Base-by-base conservation (phyloP, 1,140 invertebrate genomes). In the Lepidostoma basale region DNA sequence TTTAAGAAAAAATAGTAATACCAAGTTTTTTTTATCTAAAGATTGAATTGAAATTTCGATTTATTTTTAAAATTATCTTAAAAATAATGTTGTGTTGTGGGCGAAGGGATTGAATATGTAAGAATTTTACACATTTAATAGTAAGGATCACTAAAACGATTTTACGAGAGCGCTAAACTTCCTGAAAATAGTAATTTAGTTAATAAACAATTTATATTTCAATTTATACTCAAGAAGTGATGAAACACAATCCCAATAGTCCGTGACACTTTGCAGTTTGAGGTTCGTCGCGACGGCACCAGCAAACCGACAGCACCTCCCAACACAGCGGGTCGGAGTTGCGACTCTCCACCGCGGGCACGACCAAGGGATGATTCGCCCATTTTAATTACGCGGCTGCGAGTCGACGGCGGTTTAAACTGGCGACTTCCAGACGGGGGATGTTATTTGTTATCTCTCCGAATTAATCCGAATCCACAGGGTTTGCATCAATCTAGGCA, bases 401-500 rank as follows among this genome's bases (percentile, higher is more conserved):
- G 14, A 28, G n/a, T 3, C 23, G 33, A n/a, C 33, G 33, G 33
- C 6, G 10, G 45, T 23, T 23, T 12, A 49, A 25, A 49, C 10
- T 39, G 26, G 20, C 10, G 16, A 12, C 30, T 18, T 18, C 8
- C 18, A 14, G 58, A 28, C 20, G 14, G 39, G 36, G 18, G 39
- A 39, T 23, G 62, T 64, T 52, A 64, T 64, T 62, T 64, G 45
- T 64, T 64, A 64, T 64, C 45, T 54, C 33, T 39, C 9, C 4
- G 62, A 52, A 64, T 64, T 64, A 64, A 64, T 64, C 62, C 28
- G 45, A 58, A 58, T 64, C 67, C 62, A 33, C 60, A 45, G 67
- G 40, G 60, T 42, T 69, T 60, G 68, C 68, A 69, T 69, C 68
- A 69, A 69, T 69, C 62, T 65, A 58, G 26, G 47, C 52, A 64